These are phyloP conservation scores for Drosophila varians DNA, from an alignment of 1,140 invertebrate genomes.

Conservation along the genomic window DNA sequence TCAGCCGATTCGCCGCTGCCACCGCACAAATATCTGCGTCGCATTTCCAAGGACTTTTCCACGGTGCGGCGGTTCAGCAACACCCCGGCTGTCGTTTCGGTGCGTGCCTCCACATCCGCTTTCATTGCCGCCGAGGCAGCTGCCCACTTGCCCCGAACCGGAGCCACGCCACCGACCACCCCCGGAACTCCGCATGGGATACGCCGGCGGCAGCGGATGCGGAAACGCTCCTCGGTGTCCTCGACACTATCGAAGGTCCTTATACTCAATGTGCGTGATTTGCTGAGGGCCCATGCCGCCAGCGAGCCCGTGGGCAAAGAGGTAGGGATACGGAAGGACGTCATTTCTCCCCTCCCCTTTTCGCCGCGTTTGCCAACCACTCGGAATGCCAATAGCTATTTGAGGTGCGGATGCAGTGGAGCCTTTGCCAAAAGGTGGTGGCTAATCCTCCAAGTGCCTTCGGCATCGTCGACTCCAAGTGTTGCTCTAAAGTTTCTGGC, in stretches of 20 bases:
- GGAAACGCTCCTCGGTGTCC: constrained; percentile 79
- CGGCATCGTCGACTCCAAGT: constrained; percentile 5
- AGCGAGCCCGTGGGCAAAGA: constrained; percentile 36
- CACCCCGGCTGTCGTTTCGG: constrained; percentile 41
- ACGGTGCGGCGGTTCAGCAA: constrained; percentile 77
- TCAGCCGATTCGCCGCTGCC: constrained; percentile 63
- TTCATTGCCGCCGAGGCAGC: constrained; percentile 32
- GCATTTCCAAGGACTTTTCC: constrained; percentile 78
- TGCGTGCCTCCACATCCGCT: constrained; percentile 24
- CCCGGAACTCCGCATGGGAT: constrained; percentile 58
- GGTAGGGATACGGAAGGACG: constrained; percentile 39
- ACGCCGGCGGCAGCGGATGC: constrained; percentile 59
- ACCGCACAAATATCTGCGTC: constrained; percentile 71
- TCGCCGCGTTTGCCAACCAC: too few species aligned
- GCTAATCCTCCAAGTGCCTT: constrained; percentile 16
- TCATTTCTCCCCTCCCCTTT: neutral
- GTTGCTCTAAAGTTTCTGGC: constrained; percentile 44
- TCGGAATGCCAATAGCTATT: neutral
- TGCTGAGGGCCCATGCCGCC: constrained; percentile 61
- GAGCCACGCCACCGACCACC: neutral
- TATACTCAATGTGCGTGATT: constrained; percentile 82
- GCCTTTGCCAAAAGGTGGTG: neutral
- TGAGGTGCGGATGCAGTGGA: neutral
- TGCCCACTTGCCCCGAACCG: constrained; percentile 28
- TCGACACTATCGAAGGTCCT: constrained; percentile 81